Base-by-base conservation (phyloP, 37 sponge, comb jelly and placozoan species). In the Halichondria panicea region DNA sequence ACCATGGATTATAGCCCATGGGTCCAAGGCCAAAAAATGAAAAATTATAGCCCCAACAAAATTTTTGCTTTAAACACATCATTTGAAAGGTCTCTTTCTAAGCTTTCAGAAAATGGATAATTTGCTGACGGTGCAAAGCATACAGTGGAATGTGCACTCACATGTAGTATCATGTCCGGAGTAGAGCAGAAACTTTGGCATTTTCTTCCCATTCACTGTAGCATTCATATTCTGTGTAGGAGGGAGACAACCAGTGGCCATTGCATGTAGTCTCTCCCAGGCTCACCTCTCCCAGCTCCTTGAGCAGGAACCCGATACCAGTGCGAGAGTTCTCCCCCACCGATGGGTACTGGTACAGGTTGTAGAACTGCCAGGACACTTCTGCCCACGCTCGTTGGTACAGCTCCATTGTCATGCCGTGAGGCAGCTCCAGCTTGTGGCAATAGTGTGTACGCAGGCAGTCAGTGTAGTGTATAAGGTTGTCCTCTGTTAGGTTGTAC, bases 151-250 rank as follows among this genome's bases (percentile, higher is more conserved):
- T n/a, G n/a, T n/a, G n/a, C n/a, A 72, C 82, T 63, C 34, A 81
- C 82, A 30, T 30, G 82, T 81, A 24, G 55, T 50, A 59, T 81
- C 82, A 63, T 81, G 82, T 13, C 82, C 82, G 64, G 74, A 64
- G 21, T 72, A 72, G 40, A 81, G 66, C 27, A 71, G 50, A 46
- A 81, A 81, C 65, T 72, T 81, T 50, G 60, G 54, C 7, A 62
- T 37, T 22, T 39, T 28, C 27, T 72, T 22, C 12, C 66, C 66
- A 36, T 48, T 38, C 43, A 70, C 71, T 22, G 66, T 48, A 21
- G 19, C 11, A 72, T 72, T 72, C 66, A 81, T 65, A 22, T 72
- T 59, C 82, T 81, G 25, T 58, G 25, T 27, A 58, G 13, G 15
- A 18, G 11, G 11, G 15, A 48, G 15, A 48, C 52, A 48, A 11